Evolutionary conservation across 2,888 invertebrate genomes (phyloP).

Genomic region (Caenorhabditis imperialis): DNA sequence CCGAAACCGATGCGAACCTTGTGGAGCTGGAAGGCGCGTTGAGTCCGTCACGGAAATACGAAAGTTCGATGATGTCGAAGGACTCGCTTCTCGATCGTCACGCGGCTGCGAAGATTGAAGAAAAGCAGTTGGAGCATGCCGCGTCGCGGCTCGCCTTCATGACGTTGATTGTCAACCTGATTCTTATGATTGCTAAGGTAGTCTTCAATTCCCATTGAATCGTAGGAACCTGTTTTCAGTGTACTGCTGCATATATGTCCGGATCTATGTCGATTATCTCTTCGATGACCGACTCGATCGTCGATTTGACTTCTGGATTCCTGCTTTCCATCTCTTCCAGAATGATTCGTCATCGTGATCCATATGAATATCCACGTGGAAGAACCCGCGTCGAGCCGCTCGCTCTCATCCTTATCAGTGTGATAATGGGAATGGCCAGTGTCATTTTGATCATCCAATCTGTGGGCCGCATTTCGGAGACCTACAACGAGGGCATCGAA

Average conservation of each 20-base stretch:
- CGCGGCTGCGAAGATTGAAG: constrained; percentile 9
- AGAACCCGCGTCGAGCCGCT: constrained; percentile 80
- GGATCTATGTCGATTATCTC: constrained; percentile 80
- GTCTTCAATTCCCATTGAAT: constrained; percentile 64
- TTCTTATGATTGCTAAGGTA: constrained; percentile 79
- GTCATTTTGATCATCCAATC: constrained; percentile 78
- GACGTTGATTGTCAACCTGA: constrained; percentile 73
- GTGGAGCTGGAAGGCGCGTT: too few relatives aligned
- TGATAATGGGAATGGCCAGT: constrained; percentile 80
- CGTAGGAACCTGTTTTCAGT: constrained; percentile 28
- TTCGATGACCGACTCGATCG: constrained; percentile 80
- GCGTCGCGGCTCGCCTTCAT: constrained; percentile 63
- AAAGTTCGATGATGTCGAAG: constrained; percentile 4
- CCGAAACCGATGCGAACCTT: neutral
- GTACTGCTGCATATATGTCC: constrained; percentile 79
- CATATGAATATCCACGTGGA: constrained; percentile 80
- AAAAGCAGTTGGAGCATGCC: constrained; percentile 31
- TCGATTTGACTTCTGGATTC: constrained; percentile 79
- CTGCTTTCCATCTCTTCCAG: constrained; percentile 52
- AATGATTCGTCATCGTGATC: constrained; percentile 79
- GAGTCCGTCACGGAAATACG: constrained; percentile 8
- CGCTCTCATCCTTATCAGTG: constrained; percentile 79
- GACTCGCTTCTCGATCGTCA: constrained; percentile 25
- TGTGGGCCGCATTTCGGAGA: constrained; percentile 54
- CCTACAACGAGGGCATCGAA: constrained; percentile 18